These are phyloP conservation scores for Neosalanx taihuensis DNA, from an alignment of 2,797 vertebrate species.

Conservation along the genomic window DNA sequence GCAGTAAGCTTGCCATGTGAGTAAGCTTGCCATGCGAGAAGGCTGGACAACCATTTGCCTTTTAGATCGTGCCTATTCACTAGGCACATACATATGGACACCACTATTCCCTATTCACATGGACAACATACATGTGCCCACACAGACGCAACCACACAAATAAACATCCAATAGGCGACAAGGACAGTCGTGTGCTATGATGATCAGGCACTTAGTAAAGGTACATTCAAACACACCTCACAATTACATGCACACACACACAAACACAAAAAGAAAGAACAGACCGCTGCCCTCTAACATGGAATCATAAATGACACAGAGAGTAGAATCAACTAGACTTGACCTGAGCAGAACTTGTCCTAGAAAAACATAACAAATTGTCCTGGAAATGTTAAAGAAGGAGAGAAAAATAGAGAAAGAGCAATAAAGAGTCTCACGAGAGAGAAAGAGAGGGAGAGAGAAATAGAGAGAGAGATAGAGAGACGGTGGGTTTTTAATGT, in stretches of 20 bases:
- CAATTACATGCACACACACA: not conserved
- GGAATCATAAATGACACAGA: conserved; percentile 45
- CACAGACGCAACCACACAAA: conserved; percentile 52
- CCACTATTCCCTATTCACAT: not conserved
- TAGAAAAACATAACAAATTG: conserved; percentile 62
- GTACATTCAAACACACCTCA: conserved; percentile 16
- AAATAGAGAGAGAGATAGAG: conserved; percentile 14
- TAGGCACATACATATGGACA: conserved; percentile 42
- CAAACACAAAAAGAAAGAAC: conserved; percentile 51
- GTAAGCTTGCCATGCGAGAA: conserved; percentile 26
- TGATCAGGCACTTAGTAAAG: conserved; percentile 26
- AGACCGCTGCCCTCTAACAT: conserved; percentile 55
- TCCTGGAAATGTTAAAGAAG: conserved; percentile 9
- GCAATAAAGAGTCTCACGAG: conserved; percentile 11
- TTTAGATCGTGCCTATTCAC: conserved; percentile 59
- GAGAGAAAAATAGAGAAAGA: not conserved
- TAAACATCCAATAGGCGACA: conserved; percentile 57
- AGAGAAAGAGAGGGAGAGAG: conserved; percentile 4
- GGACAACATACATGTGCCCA: conserved; percentile 23
- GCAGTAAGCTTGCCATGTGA: conserved; percentile 17
- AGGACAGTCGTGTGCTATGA: conserved; percentile 58
- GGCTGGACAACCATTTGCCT: conserved; percentile 56
- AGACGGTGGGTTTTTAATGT: conserved; percentile 62
- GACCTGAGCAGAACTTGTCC: conserved; percentile 29
- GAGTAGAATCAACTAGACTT: conserved; percentile 55